phyloP scores from a whole-genome alignment of 1,140 invertebrate genomes.

The Trichonephila clavata region DNA sequence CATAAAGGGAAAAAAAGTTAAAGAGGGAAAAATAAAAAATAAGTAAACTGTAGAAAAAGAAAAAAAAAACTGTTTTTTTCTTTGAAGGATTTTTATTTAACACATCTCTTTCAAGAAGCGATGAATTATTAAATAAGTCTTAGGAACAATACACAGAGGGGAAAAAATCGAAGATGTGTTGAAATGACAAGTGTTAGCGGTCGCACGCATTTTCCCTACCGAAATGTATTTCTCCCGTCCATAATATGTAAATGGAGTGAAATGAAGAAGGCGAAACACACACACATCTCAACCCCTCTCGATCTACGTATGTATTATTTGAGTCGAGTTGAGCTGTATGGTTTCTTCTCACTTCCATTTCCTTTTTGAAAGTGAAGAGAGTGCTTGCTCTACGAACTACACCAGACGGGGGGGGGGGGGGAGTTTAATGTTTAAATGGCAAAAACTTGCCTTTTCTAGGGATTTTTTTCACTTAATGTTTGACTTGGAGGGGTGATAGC shows the following conservation, averaged over 20 bases:
- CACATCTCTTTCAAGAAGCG: background rate
- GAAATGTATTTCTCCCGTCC: slow-evolving; percentile 6
- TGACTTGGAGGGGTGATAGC: background rate
- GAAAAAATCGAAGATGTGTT: background rate
- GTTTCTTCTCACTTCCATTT: background rate
- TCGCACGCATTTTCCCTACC: background rate
- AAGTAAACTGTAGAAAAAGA: background rate
- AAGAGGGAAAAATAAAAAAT: background rate
- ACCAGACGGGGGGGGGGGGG: background rate
- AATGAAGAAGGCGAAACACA: slow-evolving; percentile 21
- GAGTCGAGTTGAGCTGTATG: slow-evolving; percentile 12
- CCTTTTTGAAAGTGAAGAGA: background rate
- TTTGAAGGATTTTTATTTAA: background rate
- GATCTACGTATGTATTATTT: slow-evolving; percentile 27
- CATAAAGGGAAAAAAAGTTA: background rate
- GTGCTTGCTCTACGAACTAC: background rate
- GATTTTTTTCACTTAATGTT: background rate
- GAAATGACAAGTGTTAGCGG: background rate
- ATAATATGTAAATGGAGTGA: slow-evolving; percentile 32
- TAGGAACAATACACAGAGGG: background rate
- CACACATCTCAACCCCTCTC: slow-evolving; percentile 22
- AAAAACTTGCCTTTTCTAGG: background rate
- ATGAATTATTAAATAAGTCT: slow-evolving; percentile 39
- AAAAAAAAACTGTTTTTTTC: background rate
- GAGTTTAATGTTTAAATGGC: background rate